Conservation (phyloP, 2,797 vertebrate species). For the Alectoris magna region DNA sequence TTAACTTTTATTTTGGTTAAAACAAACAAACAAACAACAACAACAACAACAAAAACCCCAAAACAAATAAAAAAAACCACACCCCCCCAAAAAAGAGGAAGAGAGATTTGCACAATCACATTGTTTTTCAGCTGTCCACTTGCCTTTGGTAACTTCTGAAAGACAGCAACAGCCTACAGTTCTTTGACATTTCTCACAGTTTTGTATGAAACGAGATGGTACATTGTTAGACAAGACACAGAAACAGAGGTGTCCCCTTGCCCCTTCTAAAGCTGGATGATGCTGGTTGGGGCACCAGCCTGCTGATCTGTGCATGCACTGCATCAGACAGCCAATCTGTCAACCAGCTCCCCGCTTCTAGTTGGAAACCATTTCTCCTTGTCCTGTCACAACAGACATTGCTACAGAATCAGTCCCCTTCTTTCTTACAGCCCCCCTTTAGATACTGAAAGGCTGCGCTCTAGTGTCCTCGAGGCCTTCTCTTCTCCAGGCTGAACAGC, state of each 20-base stretch:
- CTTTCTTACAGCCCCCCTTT: too few relatives aligned
- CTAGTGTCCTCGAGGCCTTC: too few relatives aligned
- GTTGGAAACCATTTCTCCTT: too few relatives aligned
- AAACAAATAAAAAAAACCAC: background rate
- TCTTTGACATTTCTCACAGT: background rate
- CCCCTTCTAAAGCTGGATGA: background rate
- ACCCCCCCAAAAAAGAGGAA: background rate
- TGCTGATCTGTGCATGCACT: rapidly evolving
- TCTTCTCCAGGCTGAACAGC: too few relatives aligned
- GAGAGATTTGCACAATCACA: background rate
- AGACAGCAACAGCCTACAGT: background rate
- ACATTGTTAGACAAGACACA: background rate
- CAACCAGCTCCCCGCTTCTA: background rate
- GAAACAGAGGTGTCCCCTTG: background rate
- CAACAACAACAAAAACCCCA: background rate
- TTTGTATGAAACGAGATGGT: background rate
- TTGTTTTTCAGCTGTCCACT: background rate
- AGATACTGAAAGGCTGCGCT: too few relatives aligned
- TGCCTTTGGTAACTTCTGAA: conserved; percentile 25
- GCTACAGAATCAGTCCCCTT: too few relatives aligned
- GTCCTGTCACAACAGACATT: too few relatives aligned
- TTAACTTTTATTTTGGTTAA: background rate
- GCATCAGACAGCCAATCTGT: background rate
- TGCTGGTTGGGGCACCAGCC: background rate
- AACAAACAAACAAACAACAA: background rate